Base-by-base conservation (phyloP, 2,113 vertebrate species). In the Sinocyclocheilus anophthalmus region DNA sequence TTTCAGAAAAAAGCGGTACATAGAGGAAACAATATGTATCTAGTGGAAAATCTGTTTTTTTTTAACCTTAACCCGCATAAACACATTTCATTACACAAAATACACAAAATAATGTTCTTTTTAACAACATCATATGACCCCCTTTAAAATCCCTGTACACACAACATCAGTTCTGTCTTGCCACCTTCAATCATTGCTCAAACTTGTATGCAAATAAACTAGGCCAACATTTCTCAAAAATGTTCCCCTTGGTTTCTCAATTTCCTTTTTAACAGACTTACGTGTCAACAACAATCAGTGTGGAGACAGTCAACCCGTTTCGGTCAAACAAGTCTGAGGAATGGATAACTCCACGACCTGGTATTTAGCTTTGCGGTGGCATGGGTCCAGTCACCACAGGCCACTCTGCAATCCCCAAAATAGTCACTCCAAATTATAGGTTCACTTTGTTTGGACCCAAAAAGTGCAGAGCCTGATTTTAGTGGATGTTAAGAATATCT, bases 341-440 rank as follows among this genome's bases (percentile, higher is more conserved):
- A 92, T 90, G 90, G 65, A 83, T 90, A 87, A 84, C 88, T 89
- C 87, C 90, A 88, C 87, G 89, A 88, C 86, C 73, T 88, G 70
- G 89, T 91, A 92, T 93, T 93, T 93, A 90, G 89, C 90, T 90
- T 87, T 84, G 87, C 91, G 92, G 89, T 91, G 89, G 90, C 92
- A 86, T 88, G 85, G 86, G 86, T 91, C 91, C 86, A 90, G 88
- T 93, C 92, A 92, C 93, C 93, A 93, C 92, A 93, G 87, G 89
- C 69, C 91, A 89, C 81, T 90, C 89, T 88, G 86, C 79, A 18
- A 50, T 88, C 91, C 93, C 88, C 88, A 93, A 94, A 95, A 95
- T 95, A 95, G 92, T 91, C 86, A 11, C 24, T 30, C 48, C 76
- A 93, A 94, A 94, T 94, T 94, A 92, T 91, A 94, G 91, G 92